Conservation (phyloP, 2,888 invertebrate species). For the Mythimna loreyi region DNA sequence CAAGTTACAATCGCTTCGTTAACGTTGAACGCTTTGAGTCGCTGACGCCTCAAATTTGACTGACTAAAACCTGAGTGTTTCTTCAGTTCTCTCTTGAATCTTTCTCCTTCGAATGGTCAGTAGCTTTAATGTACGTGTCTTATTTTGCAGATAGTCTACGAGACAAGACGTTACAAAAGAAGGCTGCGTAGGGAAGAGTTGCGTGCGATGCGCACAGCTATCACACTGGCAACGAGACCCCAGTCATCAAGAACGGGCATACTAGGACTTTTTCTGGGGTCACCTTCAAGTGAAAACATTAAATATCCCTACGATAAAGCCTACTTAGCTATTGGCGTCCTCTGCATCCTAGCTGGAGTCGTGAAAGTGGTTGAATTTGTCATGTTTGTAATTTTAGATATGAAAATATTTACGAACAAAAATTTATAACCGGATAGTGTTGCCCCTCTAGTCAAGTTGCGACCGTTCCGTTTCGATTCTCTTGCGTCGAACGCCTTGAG, state of each 20-base stretch:
- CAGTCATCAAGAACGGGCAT: background rate
- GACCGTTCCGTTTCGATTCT: too few species aligned
- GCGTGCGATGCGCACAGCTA: background rate
- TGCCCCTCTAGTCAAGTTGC: too few species aligned
- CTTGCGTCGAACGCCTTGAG: too few species aligned
- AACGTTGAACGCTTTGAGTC: too few species aligned
- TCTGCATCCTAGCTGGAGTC: conserved; percentile 11
- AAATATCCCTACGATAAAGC: conserved; percentile 10
- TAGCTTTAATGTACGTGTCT: background rate
- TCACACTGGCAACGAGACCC: background rate
- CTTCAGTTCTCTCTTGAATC: too few species aligned
- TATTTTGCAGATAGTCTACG: conserved; percentile 61
- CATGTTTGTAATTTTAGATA: background rate
- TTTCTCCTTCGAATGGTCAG: too few species aligned
- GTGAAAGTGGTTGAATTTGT: conserved; percentile 16
- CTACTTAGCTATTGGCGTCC: conserved; percentile 17
- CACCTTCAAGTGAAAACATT: background rate
- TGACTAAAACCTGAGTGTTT: too few species aligned
- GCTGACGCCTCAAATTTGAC: too few species aligned
- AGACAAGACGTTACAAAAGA: conserved; percentile 34
- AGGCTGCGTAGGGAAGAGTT: background rate
- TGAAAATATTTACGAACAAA: background rate
- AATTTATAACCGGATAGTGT: too few species aligned
- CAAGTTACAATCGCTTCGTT: too few species aligned
- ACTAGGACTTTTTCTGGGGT: background rate